Percentiles rank a stretch among this genome's conserved stretches.
phyloP scores from a whole-genome alignment of 2,797 vertebrate genomes.

The Anolis apletophallus region DNA sequence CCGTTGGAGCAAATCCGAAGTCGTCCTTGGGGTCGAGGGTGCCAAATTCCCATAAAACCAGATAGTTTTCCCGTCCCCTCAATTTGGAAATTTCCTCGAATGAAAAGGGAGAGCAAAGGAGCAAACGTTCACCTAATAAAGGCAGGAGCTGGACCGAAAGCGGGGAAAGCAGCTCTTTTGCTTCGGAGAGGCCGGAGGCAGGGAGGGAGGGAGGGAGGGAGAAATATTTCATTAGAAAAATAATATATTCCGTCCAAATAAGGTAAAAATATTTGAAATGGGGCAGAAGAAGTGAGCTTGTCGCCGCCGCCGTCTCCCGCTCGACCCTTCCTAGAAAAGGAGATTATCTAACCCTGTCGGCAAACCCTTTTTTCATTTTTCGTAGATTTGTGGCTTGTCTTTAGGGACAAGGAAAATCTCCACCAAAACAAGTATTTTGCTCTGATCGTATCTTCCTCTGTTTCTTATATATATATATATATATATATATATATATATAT shows the following conservation, averaged over 20 bases:
- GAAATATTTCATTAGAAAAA: constrained; percentile 85
- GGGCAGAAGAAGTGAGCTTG: constrained; percentile 80
- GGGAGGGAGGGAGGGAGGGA: constrained; percentile 50
- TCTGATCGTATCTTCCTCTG: constrained; percentile 2
- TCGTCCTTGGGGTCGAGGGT: too few species aligned
- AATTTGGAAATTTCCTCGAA: constrained; percentile 29
- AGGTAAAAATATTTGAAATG: constrained; percentile 88
- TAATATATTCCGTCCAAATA: constrained; percentile 88
- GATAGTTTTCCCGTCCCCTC: too few species aligned
- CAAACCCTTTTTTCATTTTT: constrained; percentile 61
- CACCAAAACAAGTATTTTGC: constrained; percentile 32
- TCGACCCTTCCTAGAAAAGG: constrained; percentile 76
- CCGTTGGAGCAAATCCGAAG: too few species aligned
- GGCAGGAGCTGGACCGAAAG: constrained; percentile 77
- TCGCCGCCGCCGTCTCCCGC: constrained; percentile 60
- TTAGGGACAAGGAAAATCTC: constrained; percentile 59
- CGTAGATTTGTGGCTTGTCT: constrained; percentile 67
- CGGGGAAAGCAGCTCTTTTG: constrained; percentile 58
- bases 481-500: too few species aligned
- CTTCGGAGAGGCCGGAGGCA: constrained; percentile 15
- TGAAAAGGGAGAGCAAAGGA: constrained; percentile 49
- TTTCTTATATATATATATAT: too few species aligned
- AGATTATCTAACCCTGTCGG: constrained; percentile 76
- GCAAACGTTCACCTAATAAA: constrained; percentile 81
- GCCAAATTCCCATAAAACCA: too few species aligned